phyloP scores from a whole-genome alignment of 2,888 invertebrate genomes.

The Slavum lentiscoides region DNA sequence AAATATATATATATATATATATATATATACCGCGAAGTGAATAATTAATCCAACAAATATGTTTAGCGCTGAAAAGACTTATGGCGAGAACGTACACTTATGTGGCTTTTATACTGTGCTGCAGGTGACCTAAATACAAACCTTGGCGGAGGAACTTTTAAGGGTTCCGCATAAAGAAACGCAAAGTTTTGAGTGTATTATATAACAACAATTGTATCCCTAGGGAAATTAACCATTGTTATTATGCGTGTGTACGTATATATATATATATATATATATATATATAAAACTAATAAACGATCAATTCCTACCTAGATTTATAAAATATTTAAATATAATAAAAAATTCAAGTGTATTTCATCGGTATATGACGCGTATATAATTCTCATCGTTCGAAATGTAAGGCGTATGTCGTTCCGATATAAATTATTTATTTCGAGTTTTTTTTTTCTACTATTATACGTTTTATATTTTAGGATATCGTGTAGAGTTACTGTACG shows the following conservation, averaged over 20 bases:
- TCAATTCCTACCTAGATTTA: slow-evolving; percentile 24
- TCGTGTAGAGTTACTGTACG: too few species aligned
- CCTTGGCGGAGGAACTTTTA: slow-evolving; percentile 20
- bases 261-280: not conserved
- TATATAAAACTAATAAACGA: slow-evolving; percentile 38
- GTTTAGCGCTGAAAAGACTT: slow-evolving; percentile 19
- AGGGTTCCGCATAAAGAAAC: slow-evolving; percentile 33
- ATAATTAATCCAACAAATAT: slow-evolving; percentile 24
- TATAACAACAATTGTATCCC: slow-evolving; percentile 43
- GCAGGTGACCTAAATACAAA: slow-evolving; percentile 46
- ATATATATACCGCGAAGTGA: not conserved
- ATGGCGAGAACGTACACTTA: slow-evolving; percentile 21
- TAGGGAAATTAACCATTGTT: slow-evolving; percentile 43
- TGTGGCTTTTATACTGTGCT: slow-evolving; percentile 28
- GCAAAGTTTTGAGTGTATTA: slow-evolving; percentile 43
- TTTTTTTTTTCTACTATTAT: too few species aligned
- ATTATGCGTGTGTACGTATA: too few species aligned
- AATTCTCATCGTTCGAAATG: too few species aligned
- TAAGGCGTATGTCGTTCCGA: too few species aligned
- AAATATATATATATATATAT: not conserved
- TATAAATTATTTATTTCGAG: too few species aligned
- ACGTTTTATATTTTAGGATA: too few species aligned
- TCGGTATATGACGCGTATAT: too few species aligned
- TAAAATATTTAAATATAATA: slow-evolving; percentile 16
- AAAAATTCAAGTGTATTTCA: not conserved